Conservation (phyloP, 2,113 vertebrate genomes). For the Etheostoma cragini region DNA sequence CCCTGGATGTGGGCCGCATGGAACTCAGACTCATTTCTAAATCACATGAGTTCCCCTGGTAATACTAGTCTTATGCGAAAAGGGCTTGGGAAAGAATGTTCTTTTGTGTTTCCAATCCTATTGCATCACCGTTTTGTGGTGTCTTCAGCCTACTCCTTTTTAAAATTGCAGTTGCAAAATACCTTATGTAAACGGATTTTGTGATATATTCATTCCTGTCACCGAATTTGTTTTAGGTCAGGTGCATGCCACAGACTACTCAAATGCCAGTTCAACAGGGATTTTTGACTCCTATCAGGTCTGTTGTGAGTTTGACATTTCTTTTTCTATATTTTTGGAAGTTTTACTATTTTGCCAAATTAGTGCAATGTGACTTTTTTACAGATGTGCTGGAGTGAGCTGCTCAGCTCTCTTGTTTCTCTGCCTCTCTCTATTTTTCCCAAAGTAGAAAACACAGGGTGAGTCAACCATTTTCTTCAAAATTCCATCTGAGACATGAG, state of each 20-base stretch:
- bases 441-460: constrained; percentile 92
- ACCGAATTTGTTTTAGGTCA: constrained; percentile 81
- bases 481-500: background rate
- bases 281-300: constrained; percentile 94
- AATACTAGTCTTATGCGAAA: no score
- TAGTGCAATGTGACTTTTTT: constrained; percentile 29
- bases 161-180: background rate
- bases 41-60: no score
- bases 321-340: background rate
- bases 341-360: background rate
- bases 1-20: no score
- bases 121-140: constrained; percentile 29
- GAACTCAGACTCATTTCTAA: no score
- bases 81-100: constrained; percentile 6
- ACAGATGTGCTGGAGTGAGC: constrained; percentile 93
- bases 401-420: constrained; percentile 88
- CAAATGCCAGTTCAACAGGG: constrained; percentile 94
- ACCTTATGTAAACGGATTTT: background rate
- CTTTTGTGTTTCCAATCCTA: constrained; percentile 33
- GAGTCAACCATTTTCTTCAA: constrained; percentile 49
- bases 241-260: constrained; percentile 94
- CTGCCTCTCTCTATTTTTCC: constrained; percentile 92
- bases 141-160: constrained; percentile 4
- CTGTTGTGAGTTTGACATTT: constrained; percentile 13
- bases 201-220: constrained; percentile 18